phyloP scores from a whole-genome alignment of 2,888 invertebrate species.

The Morinoia aosen region DNA sequence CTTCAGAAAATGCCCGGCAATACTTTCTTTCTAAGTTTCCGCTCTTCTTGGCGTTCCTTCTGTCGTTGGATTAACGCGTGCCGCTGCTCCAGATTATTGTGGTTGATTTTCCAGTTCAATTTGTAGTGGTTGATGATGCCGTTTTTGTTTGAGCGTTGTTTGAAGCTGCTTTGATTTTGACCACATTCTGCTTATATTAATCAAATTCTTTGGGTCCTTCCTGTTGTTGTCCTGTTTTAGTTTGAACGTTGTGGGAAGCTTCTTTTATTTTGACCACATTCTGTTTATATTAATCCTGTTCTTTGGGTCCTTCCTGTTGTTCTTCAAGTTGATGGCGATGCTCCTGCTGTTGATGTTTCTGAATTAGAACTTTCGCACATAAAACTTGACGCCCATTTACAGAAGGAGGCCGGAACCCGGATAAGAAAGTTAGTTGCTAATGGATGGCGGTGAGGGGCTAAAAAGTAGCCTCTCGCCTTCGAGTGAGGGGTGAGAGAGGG shows the following conservation, averaged over 20 bases:
- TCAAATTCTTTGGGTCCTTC: not conserved
- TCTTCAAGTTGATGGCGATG: not conserved
- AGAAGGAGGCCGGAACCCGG: not conserved
- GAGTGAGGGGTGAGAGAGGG: not conserved
- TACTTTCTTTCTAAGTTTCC: not conserved
- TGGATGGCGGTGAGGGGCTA: not conserved
- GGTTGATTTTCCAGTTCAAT: not conserved
- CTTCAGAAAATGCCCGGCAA: not conserved
- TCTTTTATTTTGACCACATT: too few species aligned
- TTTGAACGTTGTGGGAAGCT: too few species aligned
- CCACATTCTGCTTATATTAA: too few species aligned
- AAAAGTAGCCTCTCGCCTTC: not conserved
- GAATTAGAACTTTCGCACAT: not conserved
- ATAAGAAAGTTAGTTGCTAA: conserved; percentile 29
- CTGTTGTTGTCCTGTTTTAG: not conserved
- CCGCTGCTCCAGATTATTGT: not conserved
- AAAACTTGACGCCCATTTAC: not conserved
- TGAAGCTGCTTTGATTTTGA: too few species aligned
- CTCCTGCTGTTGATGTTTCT: conserved; percentile 4
- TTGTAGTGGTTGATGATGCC: not conserved
- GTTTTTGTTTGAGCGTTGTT: not conserved
- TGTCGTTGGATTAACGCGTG: not conserved
- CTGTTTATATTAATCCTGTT: not conserved
- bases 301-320: not conserved
- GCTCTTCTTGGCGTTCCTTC: not conserved